Evolutionary conservation across 2,797 vertebrate species (phyloP).

Genomic region (Cyclopterus lumpus): DNA sequence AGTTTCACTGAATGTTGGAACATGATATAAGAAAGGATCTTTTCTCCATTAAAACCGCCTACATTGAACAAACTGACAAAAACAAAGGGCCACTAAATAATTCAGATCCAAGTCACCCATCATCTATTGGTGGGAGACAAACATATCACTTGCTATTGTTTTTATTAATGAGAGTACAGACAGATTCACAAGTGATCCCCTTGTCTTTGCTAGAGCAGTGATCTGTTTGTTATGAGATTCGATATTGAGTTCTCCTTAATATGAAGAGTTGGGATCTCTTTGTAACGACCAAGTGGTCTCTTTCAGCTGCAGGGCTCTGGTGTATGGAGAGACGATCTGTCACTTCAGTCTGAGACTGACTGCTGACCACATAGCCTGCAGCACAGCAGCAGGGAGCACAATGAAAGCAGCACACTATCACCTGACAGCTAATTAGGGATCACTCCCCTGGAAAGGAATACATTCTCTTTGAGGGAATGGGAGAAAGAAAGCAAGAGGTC

Average conservation of each 20-base stretch:
- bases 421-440: conserved; percentile 86
- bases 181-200: conserved; percentile 58
- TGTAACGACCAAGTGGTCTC: conserved; percentile 81
- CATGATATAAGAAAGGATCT: conserved; percentile 51
- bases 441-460: conserved; percentile 81
- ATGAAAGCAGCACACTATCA: conserved; percentile 78
- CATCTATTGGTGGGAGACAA: conserved; percentile 31
- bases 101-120: conserved; percentile 55
- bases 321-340: conserved; percentile 79
- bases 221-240: conserved; percentile 77
- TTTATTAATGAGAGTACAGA: conserved; percentile 58
- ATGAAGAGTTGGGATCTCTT: conserved; percentile 73
- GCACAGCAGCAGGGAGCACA: conserved; percentile 73
- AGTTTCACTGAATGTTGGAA: conserved; percentile 54
- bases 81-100: conserved; percentile 64
- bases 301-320: conserved; percentile 74
- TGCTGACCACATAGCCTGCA: conserved; percentile 80
- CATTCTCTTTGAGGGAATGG: conserved; percentile 79
- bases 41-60: conserved; percentile 50
- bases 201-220: conserved; percentile 55
- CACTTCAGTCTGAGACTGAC: conserved; percentile 78
- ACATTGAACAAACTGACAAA: conserved; percentile 61
- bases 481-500: conserved; percentile 75
- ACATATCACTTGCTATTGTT: conserved; percentile 46
- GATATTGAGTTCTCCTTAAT: conserved; percentile 75